Evolutionary conservation across 2,113 vertebrate species (phyloP).

Genomic region (Regulus satrapa): DNA sequence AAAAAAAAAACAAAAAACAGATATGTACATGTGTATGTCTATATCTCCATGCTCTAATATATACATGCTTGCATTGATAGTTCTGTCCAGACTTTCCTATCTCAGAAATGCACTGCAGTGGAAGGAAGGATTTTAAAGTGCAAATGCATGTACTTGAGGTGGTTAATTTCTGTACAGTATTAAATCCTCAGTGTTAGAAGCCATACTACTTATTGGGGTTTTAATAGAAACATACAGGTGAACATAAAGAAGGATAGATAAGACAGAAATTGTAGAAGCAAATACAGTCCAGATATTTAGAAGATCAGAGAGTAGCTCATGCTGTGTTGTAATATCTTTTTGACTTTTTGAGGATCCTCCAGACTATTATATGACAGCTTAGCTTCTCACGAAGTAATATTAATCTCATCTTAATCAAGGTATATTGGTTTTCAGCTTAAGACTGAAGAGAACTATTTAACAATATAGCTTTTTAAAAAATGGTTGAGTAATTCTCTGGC

Average conservation of each 20-base stretch:
- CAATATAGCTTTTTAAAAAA: background rate
- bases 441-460: conserved; percentile 43
- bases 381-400: conserved; percentile 60
- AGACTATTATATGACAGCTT: conserved; percentile 60
- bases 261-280: conserved; percentile 58
- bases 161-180: conserved; percentile 45
- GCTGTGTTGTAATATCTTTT: conserved; percentile 48
- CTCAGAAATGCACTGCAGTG: background rate
- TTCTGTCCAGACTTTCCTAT: background rate
- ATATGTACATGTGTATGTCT: background rate
- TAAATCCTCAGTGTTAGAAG: conserved; percentile 52
- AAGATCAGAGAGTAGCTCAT: conserved; percentile 65
- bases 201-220: conserved; percentile 12
- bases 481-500: background rate
- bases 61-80: background rate
- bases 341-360: conserved; percentile 32
- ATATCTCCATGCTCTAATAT: background rate
- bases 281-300: conserved; percentile 64
- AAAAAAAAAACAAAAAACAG: background rate
- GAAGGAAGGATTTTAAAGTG: conserved; percentile 35
- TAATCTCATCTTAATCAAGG: conserved; percentile 46
- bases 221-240: conserved; percentile 62
- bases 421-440: conserved; percentile 56
- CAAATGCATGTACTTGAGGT: background rate
- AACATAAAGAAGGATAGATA: conserved; percentile 60